Conservation (phyloP, 2,797 vertebrate species). For the Linurgus olivaceus region DNA sequence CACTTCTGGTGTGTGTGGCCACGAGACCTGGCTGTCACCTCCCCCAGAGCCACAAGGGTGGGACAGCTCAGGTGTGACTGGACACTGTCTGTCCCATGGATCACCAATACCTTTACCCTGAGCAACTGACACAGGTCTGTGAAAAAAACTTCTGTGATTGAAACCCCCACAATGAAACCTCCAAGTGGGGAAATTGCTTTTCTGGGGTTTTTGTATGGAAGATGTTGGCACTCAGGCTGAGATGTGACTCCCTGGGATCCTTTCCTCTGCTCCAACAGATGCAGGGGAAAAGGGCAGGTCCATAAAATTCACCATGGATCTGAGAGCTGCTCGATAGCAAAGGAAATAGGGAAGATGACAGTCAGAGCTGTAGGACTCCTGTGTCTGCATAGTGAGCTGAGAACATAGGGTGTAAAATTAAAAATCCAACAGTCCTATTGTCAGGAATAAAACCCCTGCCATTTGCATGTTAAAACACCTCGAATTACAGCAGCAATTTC, state of each 20-base stretch:
- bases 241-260: not conserved
- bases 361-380: not conserved
- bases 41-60: rapidly evolving
- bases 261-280: not conserved
- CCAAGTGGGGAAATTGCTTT: not conserved
- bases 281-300: not conserved
- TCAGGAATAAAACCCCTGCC: not conserved
- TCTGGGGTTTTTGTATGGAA: not conserved
- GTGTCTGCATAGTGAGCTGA: not conserved
- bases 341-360: not conserved
- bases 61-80: not conserved
- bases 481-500: not conserved
- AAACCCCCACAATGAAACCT: not conserved
- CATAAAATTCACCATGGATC: not conserved
- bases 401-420: not conserved
- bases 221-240: rapidly evolving
- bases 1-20: not conserved
- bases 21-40: not conserved
- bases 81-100: rapidly evolving
- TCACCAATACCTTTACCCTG: rapidly evolving
- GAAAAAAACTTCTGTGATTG: not conserved
- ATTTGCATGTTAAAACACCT: not conserved
- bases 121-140: rapidly evolving
- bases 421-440: not conserved
- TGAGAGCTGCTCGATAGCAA: not conserved